Conservation (phyloP, 2,888 invertebrate species). For the Dicyrtoma fusca region DNA sequence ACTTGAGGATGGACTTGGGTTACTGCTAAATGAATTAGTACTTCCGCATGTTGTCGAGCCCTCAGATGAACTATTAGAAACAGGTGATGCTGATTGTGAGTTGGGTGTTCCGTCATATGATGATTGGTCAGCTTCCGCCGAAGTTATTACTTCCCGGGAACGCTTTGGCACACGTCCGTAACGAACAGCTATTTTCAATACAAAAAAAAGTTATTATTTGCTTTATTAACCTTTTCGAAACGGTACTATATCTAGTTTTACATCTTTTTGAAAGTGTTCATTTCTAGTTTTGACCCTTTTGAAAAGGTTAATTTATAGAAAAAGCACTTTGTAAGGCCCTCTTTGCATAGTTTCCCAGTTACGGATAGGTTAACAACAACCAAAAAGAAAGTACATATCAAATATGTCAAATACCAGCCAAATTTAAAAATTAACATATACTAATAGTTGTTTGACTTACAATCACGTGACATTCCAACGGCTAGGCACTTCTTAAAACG, state of each 20-base stretch:
- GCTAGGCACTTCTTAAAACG: constrained; percentile 95
- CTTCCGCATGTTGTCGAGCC: constrained; percentile 53
- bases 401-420: background rate
- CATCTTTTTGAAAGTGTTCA: too few relatives aligned
- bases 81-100: constrained; percentile 58
- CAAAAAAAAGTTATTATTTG: too few relatives aligned
- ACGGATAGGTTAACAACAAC: constrained; percentile 47
- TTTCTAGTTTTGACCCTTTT: too few relatives aligned
- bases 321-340: too few relatives aligned
- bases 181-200: constrained; percentile 76
- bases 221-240: too few relatives aligned
- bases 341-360: too few relatives aligned
- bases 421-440: background rate
- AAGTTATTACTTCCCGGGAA: constrained; percentile 73
- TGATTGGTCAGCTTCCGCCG: constrained; percentile 62
- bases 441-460: constrained; percentile 70
- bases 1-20: constrained; percentile 41
- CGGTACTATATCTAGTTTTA: too few relatives aligned
- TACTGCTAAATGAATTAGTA: constrained; percentile 38
- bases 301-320: too few relatives aligned
- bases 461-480: constrained; percentile 95
- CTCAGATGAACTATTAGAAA: constrained; percentile 55
- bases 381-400: background rate
- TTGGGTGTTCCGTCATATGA: constrained; percentile 59
- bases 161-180: constrained; percentile 96